phyloP scores from a whole-genome alignment of 2,888 invertebrate species.

The Tanytarsus gracilentus region DNA sequence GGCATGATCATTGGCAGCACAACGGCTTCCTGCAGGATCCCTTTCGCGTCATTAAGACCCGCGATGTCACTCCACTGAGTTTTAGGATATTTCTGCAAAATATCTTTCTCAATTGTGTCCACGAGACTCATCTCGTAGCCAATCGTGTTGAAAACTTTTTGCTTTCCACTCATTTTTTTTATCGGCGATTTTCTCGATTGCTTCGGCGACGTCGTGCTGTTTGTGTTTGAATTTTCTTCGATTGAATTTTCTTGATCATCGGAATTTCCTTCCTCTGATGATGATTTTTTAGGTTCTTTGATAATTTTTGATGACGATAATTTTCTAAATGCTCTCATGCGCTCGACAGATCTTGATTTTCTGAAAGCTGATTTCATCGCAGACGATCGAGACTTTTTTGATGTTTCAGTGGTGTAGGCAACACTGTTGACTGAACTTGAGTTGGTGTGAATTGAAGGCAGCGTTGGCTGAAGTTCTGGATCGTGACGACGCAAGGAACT shows the following conservation, averaged over 20 bases:
- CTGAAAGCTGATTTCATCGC: slow-evolving; percentile 38
- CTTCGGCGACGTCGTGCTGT: slow-evolving; percentile 22
- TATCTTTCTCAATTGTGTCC: slow-evolving; percentile 75
- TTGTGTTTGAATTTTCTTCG: slow-evolving; percentile 40
- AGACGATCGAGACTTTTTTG: slow-evolving; percentile 34
- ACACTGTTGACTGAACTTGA: slow-evolving; percentile 37
- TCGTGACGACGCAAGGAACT: slow-evolving; percentile 56
- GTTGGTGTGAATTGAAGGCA: slow-evolving; percentile 51
- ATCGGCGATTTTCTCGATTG: slow-evolving; percentile 39
- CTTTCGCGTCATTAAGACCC: slow-evolving; percentile 63
- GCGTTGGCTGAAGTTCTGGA: slow-evolving; percentile 54
- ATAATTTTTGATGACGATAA: slow-evolving; percentile 11
- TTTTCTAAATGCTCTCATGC: slow-evolving; percentile 42
- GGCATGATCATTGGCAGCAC: slow-evolving; percentile 81
- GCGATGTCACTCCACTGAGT: slow-evolving; percentile 74
- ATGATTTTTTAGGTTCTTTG: slow-evolving; percentile 39
- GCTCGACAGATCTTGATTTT: slow-evolving; percentile 42
- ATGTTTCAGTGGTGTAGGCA: slow-evolving; percentile 37
- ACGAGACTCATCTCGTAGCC: slow-evolving; percentile 70
- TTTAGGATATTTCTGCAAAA: slow-evolving; percentile 69
- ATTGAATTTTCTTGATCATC: slow-evolving; percentile 44
- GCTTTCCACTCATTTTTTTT: slow-evolving; percentile 36
- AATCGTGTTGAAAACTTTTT: slow-evolving; percentile 52
- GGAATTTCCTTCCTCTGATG: slow-evolving; percentile 43
- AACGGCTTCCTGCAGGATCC: slow-evolving; percentile 75